These are phyloP conservation scores for Neosilurus hyrtlii DNA, from an alignment of 2,797 vertebrate species.

Conservation along the genomic window DNA sequence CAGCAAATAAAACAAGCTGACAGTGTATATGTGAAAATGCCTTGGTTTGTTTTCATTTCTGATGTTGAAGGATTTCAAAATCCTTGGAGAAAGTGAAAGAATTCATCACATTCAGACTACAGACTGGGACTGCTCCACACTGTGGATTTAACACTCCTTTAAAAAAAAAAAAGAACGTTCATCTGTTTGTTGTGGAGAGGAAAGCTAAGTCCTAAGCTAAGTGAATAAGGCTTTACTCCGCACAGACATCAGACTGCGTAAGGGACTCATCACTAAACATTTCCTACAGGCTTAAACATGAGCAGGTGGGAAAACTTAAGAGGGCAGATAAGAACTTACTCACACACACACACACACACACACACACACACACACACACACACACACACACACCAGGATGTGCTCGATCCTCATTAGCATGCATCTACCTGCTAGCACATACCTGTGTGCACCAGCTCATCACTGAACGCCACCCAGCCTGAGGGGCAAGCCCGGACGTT, in stretches of 20 bases:
- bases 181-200: neutral
- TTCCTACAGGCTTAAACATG: neutral
- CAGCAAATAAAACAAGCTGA: neutral
- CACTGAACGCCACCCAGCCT: constrained; percentile 55
- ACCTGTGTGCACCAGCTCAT: constrained; percentile 46
- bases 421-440: constrained; percentile 16
- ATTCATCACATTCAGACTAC: neutral
- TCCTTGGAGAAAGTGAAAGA: neutral
- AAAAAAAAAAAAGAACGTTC: neutral
- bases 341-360: neutral
- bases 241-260: neutral
- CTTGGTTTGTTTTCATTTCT: neutral
- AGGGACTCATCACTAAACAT: neutral
- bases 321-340: neutral
- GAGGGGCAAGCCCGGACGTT: constrained; percentile 2
- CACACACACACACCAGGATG: neutral
- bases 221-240: too few species aligned
- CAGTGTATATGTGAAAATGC: neutral
- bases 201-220: neutral
- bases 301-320: neutral
- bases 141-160: neutral
- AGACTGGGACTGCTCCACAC: neutral
- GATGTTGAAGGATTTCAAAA: neutral
- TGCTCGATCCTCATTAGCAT: neutral
- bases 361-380: neutral